Conservation (phyloP, 2,888 invertebrate species). For the Chrysolina americana region DNA sequence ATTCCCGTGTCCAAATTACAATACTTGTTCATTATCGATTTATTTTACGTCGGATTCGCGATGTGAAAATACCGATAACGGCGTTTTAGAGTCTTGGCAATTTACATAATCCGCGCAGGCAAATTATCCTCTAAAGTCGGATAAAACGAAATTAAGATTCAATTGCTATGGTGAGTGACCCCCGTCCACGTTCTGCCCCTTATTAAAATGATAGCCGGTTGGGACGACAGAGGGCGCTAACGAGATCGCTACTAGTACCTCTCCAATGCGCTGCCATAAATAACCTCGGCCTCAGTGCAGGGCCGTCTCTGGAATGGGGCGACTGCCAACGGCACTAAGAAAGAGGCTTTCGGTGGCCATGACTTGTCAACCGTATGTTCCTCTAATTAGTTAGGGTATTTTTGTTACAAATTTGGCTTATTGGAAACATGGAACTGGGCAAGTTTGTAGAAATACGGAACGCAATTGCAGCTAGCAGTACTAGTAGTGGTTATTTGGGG, state of each 20-base stretch:
- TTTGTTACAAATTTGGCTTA: too few species aligned
- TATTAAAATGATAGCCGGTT: slow-evolving; percentile 49
- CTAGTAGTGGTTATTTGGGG: too few species aligned
- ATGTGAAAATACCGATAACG: slow-evolving; percentile 48
- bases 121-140: slow-evolving; percentile 40
- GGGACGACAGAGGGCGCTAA: slow-evolving; percentile 53
- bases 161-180: slow-evolving; percentile 50
- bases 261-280: slow-evolving; percentile 3
- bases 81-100: slow-evolving; percentile 43
- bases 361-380: too few species aligned
- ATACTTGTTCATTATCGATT: slow-evolving; percentile 48
- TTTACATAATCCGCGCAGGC: slow-evolving; percentile 47
- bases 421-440: too few species aligned
- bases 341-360: too few species aligned
- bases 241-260: slow-evolving; percentile 52
- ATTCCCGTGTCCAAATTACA: slow-evolving; percentile 42
- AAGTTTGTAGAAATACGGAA: too few species aligned
- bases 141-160: slow-evolving; percentile 49
- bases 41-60: slow-evolving; percentile 43
- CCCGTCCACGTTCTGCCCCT: slow-evolving; percentile 52
- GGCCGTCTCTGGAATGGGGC: neutral
- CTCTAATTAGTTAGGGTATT: too few species aligned
- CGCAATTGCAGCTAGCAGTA: too few species aligned
- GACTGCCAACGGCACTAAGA: neutral
- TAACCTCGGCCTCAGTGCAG: neutral